Conservation (phyloP, 2,888 invertebrate genomes). For the Atherix ibis region DNA sequence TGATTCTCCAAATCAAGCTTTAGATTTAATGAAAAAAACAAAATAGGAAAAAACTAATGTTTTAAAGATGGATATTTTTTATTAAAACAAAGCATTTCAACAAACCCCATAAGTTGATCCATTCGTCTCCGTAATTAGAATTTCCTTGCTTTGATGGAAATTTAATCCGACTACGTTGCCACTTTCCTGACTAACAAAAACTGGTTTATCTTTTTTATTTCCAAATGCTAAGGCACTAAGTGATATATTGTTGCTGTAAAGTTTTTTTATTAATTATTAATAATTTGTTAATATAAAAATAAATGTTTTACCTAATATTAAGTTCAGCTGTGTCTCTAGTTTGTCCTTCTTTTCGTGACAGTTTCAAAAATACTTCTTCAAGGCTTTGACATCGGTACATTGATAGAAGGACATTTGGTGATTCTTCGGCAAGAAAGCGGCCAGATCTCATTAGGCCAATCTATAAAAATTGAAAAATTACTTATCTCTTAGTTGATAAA, state of each 20-base stretch:
- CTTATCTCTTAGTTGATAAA: conserved; percentile 12
- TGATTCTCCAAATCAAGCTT: too few species aligned
- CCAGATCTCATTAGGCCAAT: conserved; percentile 93
- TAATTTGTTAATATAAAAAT: not conserved
- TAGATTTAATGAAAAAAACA: too few species aligned
- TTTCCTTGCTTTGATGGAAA: conserved; percentile 83
- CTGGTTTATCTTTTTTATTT: conserved; percentile 63
- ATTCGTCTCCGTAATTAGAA: conserved; percentile 60
- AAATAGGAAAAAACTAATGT: too few species aligned
- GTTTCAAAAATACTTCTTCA: conserved; percentile 84
- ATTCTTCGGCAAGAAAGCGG: conserved; percentile 76
- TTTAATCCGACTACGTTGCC: conserved; percentile 77
- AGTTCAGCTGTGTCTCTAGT: conserved; percentile 34
- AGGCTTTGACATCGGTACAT: conserved; percentile 71
- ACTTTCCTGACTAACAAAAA: conserved; percentile 71
- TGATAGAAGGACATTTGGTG: conserved; percentile 65
- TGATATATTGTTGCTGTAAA: conserved; percentile 55
- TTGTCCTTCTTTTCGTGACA: conserved; percentile 66
- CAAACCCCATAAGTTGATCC: conserved; percentile 31
- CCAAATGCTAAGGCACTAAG: conserved; percentile 69
- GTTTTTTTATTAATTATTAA: conserved; percentile 4
- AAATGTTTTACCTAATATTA: conserved; percentile 33
- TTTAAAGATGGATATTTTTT: too few species aligned
- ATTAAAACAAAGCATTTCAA: not conserved
- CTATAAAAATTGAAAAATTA: conserved; percentile 37